phyloP scores from a whole-genome alignment of 1,140 invertebrate species.

The Lamellibrachia luymesi region DNA sequence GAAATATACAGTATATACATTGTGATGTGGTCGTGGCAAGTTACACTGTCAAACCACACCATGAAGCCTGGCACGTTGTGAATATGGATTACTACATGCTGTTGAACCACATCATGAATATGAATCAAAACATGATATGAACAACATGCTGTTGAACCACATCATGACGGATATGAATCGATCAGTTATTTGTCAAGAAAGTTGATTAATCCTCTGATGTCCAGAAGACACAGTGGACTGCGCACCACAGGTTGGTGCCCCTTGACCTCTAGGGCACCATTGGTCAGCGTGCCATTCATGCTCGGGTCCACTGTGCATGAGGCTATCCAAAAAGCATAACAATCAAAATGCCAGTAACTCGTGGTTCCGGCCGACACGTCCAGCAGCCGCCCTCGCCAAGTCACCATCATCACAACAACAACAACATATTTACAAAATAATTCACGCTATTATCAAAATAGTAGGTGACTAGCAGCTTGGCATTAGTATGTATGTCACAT shows the following conservation, averaged over 20 bases:
- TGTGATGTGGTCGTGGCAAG: background rate
- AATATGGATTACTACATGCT: background rate
- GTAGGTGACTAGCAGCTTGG: constrained; percentile 3
- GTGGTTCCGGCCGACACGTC: background rate
- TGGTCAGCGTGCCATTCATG: background rate
- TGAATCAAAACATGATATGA: background rate
- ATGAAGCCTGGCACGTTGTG: background rate
- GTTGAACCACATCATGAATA: background rate
- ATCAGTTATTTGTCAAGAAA: background rate
- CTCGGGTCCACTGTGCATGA: background rate
- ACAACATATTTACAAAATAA: constrained; percentile 2
- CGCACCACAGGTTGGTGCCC: background rate
- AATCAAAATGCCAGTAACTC: background rate
- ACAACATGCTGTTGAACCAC: background rate
- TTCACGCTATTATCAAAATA: constrained; percentile 1
- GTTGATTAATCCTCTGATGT: background rate
- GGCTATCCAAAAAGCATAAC: background rate
- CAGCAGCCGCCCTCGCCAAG: background rate
- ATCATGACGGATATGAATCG: background rate
- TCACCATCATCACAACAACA: background rate
- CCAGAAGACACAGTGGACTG: too few species aligned
- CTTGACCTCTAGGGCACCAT: background rate
- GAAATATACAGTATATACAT: constrained; percentile 1
- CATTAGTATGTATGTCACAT: constrained; percentile 5
- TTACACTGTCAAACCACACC: background rate